These are phyloP conservation scores for Fulmarus glacialis DNA, from an alignment of 2,113 vertebrate species.

Conservation along the genomic window DNA sequence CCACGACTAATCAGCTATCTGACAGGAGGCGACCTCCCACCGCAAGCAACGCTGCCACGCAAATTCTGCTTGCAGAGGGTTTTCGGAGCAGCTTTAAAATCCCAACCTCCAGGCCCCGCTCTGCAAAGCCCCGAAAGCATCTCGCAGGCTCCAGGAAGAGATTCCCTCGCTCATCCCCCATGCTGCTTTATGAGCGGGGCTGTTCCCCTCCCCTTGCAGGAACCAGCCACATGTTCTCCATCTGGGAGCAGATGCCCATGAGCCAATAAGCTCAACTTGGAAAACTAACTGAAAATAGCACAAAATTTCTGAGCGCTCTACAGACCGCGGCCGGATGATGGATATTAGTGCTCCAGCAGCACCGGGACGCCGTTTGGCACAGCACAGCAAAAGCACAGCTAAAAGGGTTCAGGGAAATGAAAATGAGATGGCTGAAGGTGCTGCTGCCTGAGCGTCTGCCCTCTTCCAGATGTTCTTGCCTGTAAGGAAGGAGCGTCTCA, in stretches of 20 bases:
- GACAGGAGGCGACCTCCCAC: neutral
- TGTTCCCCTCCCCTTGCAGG: neutral
- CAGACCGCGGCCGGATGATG: neutral
- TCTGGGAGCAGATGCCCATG: constrained; percentile 49
- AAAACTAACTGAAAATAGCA: constrained; percentile 51
- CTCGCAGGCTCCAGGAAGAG: neutral
- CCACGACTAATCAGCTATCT: neutral
- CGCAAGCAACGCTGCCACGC: neutral
- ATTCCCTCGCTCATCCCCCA: constrained; percentile 28
- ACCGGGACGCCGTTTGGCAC: neutral
- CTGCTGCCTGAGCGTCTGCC: neutral
- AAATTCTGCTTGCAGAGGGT: neutral
- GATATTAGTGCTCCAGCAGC: constrained; percentile 23
- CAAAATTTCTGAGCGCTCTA: neutral
- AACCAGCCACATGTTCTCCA: constrained; percentile 48
- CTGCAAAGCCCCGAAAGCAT: neutral
- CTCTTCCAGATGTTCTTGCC: neutral
- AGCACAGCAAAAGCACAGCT: neutral
- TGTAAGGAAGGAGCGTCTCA: neutral
- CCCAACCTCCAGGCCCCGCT: neutral
- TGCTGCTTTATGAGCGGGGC: neutral
- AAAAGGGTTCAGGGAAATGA: neutral
- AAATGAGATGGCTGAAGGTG: constrained; percentile 27
- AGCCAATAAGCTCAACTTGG: constrained; percentile 49
- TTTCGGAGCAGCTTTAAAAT: neutral